A percentile compares a stretch with the other conserved stretches of the same genome.
These are phyloP conservation scores for Coregonus ussuriensis DNA, from an alignment of 2,797 vertebrate species.

Conservation along the genomic window DNA sequence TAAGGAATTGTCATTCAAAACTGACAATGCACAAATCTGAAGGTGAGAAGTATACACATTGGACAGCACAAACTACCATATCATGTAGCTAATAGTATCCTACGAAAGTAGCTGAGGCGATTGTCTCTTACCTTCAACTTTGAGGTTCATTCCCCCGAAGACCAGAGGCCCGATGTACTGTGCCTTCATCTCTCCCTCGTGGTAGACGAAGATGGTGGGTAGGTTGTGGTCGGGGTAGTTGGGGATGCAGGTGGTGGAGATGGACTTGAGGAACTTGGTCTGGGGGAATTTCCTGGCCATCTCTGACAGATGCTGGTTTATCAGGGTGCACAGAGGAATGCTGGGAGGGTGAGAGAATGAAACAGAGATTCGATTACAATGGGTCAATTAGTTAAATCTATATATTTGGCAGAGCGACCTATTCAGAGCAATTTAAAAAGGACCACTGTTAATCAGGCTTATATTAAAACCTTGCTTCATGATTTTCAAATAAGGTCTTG, in stretches of 20 bases:
- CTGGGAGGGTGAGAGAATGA: slow-evolving; percentile 60
- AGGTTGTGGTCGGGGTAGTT: slow-evolving; percentile 97
- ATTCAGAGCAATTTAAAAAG: too few species aligned
- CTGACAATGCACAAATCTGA: too few species aligned
- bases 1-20: too few species aligned
- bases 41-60: too few species aligned
- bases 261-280: slow-evolving; percentile 93
- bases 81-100: too few species aligned
- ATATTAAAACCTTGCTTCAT: neutral
- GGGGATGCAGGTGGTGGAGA: slow-evolving; percentile 97
- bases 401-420: too few species aligned
- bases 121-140: slow-evolving; percentile 81
- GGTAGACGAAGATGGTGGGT: slow-evolving; percentile 91
- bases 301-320: slow-evolving; percentile 87
- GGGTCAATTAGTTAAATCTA: too few species aligned
- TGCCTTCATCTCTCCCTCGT: slow-evolving; percentile 89
- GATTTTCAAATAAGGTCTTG: neutral
- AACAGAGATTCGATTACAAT: neutral
- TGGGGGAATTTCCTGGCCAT: slow-evolving; percentile 92
- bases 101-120: too few species aligned
- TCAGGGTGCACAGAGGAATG: slow-evolving; percentile 92
- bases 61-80: too few species aligned
- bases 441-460: too few species aligned
- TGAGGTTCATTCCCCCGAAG: slow-evolving; percentile 97
- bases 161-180: slow-evolving; percentile 95